A percentile compares a stretch with the other conserved stretches of the same genome.
These are phyloP conservation scores for Xestobium rufovillosum DNA, from an alignment of 2,888 invertebrate species.

Conservation along the genomic window DNA sequence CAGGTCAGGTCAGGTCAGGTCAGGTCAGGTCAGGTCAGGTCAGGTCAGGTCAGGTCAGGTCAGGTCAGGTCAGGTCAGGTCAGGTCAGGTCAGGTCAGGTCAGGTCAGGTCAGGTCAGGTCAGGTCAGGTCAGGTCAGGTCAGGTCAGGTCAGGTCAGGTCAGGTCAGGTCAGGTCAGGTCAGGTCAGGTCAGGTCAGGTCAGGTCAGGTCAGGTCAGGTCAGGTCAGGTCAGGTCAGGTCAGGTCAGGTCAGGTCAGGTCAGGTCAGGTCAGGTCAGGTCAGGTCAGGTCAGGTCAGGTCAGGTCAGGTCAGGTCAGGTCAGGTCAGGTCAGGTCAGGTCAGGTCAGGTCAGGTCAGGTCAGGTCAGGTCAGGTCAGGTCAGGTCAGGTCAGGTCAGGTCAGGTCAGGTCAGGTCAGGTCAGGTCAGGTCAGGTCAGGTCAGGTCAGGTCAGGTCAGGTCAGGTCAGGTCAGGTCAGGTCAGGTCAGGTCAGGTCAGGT, in stretches of 20 bases:
- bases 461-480: conserved; percentile 4
- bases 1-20: conserved; percentile 4
- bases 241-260: conserved; percentile 4
- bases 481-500: conserved; percentile 4
- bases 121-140: conserved; percentile 4
- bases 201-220: conserved; percentile 4
- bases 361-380: conserved; percentile 4
- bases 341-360: conserved; percentile 4
- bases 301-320: conserved; percentile 4
- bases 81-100: conserved; percentile 4
- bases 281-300: conserved; percentile 4
- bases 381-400: conserved; percentile 4
- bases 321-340: conserved; percentile 4
- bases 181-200: conserved; percentile 4
- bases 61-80: conserved; percentile 4
- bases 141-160: conserved; percentile 4
- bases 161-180: conserved; percentile 4
- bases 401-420: conserved; percentile 4
- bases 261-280: conserved; percentile 4
- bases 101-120: conserved; percentile 4
- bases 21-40: conserved; percentile 4
- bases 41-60: conserved; percentile 4
- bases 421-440: conserved; percentile 4
- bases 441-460: conserved; percentile 4
- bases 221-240: conserved; percentile 4